A percentile compares a stretch with the other conserved stretches of the same genome.
phyloP scores from a whole-genome alignment of 2,113 vertebrate genomes.

The Alaudala cheleensis region DNA sequence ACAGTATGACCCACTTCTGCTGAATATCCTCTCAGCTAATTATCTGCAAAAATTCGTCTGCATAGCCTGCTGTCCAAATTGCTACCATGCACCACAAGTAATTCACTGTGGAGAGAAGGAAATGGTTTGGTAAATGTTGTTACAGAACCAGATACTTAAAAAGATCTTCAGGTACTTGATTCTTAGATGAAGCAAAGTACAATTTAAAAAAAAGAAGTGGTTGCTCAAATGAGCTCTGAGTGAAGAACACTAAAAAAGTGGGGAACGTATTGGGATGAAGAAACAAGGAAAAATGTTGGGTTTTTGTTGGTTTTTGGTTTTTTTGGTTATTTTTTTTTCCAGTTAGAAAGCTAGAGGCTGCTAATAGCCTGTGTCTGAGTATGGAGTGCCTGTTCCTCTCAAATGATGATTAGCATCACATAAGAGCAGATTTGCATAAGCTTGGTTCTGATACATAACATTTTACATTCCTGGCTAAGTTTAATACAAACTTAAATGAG shows the following conservation, averaged over 20 bases:
- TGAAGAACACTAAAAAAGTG: neutral
- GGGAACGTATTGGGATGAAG: neutral
- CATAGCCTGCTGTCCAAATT: slow-evolving; percentile 5
- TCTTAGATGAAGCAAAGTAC: neutral
- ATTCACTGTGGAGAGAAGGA: slow-evolving; percentile 19
- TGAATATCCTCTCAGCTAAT: slow-evolving; percentile 47
- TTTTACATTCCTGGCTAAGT: neutral
- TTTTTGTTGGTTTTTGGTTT: neutral
- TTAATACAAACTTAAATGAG: neutral
- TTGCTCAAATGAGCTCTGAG: fast-evolving
- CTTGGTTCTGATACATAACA: neutral
- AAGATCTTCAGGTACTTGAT: slow-evolving; percentile 1
- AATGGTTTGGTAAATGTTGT: slow-evolving; percentile 7
- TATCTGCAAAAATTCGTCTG: slow-evolving; percentile 14
- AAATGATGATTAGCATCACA: neutral
- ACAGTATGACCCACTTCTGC: slow-evolving; percentile 47
- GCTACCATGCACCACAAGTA: slow-evolving; percentile 5
- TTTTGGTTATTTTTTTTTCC: neutral
- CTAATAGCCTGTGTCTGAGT: neutral
- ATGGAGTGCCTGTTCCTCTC: neutral
- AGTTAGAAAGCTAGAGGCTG: neutral
- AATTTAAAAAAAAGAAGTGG: neutral
- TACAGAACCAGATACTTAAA: neutral
- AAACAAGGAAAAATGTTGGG: neutral
- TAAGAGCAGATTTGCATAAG: neutral